A percentile compares a stretch with the other conserved stretches of the same genome.
Evolutionary conservation across 2,113 vertebrate genomes (phyloP).

Genomic region (Carollia perspicillata): DNA sequence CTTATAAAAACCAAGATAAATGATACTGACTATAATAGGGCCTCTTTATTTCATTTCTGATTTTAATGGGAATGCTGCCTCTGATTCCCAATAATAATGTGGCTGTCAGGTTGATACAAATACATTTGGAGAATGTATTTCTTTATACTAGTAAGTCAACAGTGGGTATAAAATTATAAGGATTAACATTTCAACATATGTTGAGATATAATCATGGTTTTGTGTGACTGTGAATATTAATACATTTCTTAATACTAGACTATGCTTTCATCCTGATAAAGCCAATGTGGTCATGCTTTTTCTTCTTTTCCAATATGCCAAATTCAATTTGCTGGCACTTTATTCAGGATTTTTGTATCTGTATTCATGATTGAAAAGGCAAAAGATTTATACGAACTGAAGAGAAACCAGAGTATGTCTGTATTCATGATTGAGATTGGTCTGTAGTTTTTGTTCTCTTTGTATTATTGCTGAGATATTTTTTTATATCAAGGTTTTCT

Average conservation of each 20-base stretch:
- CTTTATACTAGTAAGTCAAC: background rate
- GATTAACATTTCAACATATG: background rate
- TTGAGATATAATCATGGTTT: background rate
- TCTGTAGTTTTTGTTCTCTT: background rate
- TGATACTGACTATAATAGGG: background rate
- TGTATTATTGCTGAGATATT: background rate
- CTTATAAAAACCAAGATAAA: background rate
- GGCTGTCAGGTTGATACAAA: background rate
- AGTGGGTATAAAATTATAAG: background rate
- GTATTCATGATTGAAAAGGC: background rate
- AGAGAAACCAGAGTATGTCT: too few species aligned
- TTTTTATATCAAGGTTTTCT: background rate
- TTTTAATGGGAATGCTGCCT: background rate
- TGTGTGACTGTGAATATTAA: background rate
- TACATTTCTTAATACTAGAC: background rate
- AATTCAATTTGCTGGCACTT: background rate
- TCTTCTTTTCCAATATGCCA: background rate
- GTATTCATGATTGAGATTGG: background rate
- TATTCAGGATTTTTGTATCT: background rate
- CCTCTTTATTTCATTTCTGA: background rate
- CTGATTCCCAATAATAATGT: background rate
- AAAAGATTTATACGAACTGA: too few species aligned
- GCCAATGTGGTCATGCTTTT: background rate
- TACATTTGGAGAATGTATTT: background rate
- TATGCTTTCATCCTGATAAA: background rate